phyloP scores from a whole-genome alignment of 92 coral and sea anemone species.

The Isaurus tuberculatus region DNA sequence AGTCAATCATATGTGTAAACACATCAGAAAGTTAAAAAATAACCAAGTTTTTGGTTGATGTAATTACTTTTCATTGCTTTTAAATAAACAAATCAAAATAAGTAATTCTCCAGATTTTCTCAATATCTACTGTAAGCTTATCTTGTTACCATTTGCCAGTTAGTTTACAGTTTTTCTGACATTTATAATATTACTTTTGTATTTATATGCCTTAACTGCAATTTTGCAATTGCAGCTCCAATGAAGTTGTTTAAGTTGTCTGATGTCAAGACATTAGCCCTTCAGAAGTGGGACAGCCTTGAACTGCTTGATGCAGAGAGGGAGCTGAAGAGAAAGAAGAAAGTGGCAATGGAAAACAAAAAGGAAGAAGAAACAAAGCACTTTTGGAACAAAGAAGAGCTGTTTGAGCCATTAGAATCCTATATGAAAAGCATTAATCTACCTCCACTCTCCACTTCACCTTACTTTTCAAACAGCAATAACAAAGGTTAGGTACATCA shows the following conservation, averaged over 20 bases:
- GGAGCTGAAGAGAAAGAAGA: constrained; percentile 59
- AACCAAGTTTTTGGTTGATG: too few relatives aligned
- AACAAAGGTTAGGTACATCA: constrained; percentile 10
- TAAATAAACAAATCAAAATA: too few relatives aligned
- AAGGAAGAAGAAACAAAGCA: constrained; percentile 80
- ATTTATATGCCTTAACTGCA: too few relatives aligned
- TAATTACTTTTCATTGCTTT: too few relatives aligned
- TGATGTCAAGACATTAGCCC: constrained; percentile 68
- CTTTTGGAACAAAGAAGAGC: constrained; percentile 83
- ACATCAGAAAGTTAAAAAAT: too few relatives aligned
- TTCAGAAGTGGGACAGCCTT: constrained; percentile 77
- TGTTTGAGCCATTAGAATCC: constrained; percentile 70
- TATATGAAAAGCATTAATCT: constrained; percentile 74
- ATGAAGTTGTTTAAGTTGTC: constrained; percentile 81
- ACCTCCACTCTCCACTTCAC: constrained; percentile 53
- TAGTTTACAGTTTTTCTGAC: too few relatives aligned
- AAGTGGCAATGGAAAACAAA: constrained; percentile 49
- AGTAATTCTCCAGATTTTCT: too few relatives aligned
- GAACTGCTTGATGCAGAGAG: constrained; percentile 72
- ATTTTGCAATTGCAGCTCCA: constrained; percentile 60
- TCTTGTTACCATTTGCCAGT: too few relatives aligned
- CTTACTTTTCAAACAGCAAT: constrained; percentile 39
- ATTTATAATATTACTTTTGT: too few relatives aligned
- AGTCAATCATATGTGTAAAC: too few relatives aligned
- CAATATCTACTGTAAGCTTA: too few relatives aligned